A percentile compares a stretch with the other conserved stretches of the same genome.
These are phyloP conservation scores for Zapornia atra DNA, from an alignment of 2,113 vertebrate species.

Conservation along the genomic window DNA sequence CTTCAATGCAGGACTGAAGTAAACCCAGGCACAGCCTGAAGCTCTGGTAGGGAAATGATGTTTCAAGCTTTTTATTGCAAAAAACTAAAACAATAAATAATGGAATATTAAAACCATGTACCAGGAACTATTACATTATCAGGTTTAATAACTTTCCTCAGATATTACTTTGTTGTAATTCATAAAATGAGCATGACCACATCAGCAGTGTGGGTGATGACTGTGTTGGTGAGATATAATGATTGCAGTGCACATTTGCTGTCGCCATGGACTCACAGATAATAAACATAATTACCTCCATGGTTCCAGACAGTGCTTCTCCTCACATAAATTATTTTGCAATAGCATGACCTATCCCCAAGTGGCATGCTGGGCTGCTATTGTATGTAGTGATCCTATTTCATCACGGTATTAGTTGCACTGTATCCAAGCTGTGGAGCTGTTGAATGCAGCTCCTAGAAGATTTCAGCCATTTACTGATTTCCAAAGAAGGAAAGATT, in stretches of 20 bases:
- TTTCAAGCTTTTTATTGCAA: not conserved
- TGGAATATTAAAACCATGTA: not conserved
- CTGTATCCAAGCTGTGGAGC: not conserved
- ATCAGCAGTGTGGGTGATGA: not conserved
- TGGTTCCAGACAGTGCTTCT: not conserved
- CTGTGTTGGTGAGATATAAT: not conserved
- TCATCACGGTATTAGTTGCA: not conserved
- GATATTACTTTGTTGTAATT: not conserved
- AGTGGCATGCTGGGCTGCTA: not conserved
- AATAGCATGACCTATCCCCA: not conserved
- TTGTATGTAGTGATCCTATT: not conserved
- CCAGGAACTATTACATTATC: not conserved
- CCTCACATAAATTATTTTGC: not conserved
- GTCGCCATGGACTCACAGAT: not conserved
- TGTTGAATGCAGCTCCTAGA: not conserved
- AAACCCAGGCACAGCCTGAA: not conserved
- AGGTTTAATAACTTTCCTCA: not conserved
- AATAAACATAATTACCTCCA: constrained; percentile 38
- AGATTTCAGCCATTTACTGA: not conserved
- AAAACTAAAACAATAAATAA: not conserved
- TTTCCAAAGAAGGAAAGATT: not conserved
- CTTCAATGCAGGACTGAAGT: not conserved
- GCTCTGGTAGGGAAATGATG: not conserved
- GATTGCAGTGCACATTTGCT: not conserved
- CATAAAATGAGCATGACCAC: not conserved